phyloP scores from a whole-genome alignment of 2,888 invertebrate species.

The Sycophila texana region DNA sequence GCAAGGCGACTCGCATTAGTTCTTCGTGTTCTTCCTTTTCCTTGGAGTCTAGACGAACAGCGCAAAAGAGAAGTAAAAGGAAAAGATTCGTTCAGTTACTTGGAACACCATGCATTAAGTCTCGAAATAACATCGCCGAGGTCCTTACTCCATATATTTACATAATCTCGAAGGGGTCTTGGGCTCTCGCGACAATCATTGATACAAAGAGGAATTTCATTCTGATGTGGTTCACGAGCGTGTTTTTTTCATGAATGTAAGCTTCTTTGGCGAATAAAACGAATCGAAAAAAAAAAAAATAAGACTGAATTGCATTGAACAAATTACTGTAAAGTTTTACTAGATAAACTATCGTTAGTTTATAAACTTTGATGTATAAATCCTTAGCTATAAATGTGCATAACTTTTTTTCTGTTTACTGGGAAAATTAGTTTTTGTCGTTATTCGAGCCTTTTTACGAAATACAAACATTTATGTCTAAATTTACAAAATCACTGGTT shows the following conservation, averaged over 20 bases:
- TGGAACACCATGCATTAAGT: slow-evolving; percentile 40
- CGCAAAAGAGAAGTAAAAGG: slow-evolving; percentile 24
- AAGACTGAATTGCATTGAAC: slow-evolving; percentile 20
- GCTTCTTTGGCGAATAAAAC: background rate
- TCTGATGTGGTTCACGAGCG: background rate
- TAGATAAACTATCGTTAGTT: slow-evolving; percentile 1
- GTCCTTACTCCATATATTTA: slow-evolving; percentile 56
- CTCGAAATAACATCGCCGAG: slow-evolving; percentile 53
- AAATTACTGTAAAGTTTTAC: slow-evolving; percentile 40
- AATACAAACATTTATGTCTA: background rate
- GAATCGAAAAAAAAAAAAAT: background rate
- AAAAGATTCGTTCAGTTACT: slow-evolving; percentile 32
- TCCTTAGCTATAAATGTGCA: slow-evolving; percentile 1
- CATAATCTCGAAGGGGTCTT: slow-evolving; percentile 44
- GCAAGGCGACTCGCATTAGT: slow-evolving; percentile 38
- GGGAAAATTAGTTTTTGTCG: no score
- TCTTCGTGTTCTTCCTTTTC: slow-evolving; percentile 21
- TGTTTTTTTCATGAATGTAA: background rate
- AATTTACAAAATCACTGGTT: slow-evolving; percentile 8
- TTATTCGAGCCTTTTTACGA: no score
- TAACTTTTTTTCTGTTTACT: background rate
- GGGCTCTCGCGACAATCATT: slow-evolving; percentile 37
- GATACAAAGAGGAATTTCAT: slow-evolving; percentile 31
- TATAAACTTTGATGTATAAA: slow-evolving; percentile 34
- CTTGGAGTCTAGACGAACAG: slow-evolving; percentile 40